phyloP scores from a whole-genome alignment of 1,140 invertebrate genomes.

The Delia radicum region DNA sequence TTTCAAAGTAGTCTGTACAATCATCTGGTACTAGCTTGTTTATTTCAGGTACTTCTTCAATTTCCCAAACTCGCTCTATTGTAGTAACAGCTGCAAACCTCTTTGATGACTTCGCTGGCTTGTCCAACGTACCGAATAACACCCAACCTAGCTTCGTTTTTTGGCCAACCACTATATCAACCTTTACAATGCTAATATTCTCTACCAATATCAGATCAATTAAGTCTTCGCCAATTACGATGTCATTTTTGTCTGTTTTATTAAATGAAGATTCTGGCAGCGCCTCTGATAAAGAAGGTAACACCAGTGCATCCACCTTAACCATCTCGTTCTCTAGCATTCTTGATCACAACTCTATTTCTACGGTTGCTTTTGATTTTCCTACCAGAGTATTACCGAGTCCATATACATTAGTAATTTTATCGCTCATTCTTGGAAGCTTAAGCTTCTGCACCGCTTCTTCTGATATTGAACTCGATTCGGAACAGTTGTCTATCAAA shows the following conservation, averaged over 20 bases:
- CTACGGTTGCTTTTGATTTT: background rate
- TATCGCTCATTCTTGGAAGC: background rate
- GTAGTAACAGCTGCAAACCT: background rate
- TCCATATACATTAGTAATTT: background rate
- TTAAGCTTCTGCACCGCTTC: background rate
- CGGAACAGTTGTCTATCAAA: background rate
- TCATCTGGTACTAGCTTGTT: background rate
- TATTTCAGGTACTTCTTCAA: background rate
- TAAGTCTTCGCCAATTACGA: background rate
- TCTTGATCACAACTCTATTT: background rate
- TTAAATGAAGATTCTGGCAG: background rate
- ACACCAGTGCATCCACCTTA: background rate
- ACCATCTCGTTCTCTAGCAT: background rate
- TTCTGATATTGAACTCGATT: background rate
- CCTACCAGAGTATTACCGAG: background rate
- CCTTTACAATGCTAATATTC: background rate
- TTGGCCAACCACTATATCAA: background rate
- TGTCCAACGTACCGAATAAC: background rate
- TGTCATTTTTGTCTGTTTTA: background rate
- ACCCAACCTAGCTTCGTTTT: background rate
- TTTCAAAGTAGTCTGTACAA: background rate
- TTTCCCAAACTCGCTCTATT: slow-evolving; percentile 13
- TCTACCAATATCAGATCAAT: background rate
- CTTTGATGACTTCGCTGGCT: background rate
- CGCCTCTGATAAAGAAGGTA: background rate